phyloP scores from a whole-genome alignment of 2,113 vertebrate species.

The Osmerus eperlanus region DNA sequence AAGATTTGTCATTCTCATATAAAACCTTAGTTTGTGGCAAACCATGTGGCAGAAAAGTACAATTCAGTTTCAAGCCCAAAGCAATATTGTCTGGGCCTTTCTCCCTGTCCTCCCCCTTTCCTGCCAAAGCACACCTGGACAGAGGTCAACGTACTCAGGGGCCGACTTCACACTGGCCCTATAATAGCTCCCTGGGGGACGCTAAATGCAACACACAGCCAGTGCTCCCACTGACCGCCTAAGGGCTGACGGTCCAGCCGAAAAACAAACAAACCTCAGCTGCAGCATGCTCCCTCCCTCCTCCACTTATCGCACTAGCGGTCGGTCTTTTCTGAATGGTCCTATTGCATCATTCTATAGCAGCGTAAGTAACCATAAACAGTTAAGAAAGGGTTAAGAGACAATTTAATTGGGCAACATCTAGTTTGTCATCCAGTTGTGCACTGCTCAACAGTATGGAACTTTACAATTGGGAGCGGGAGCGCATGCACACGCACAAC shows the following conservation, averaged over 20 bases:
- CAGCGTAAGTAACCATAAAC: no score
- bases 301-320: neutral
- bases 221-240: slow-evolving; percentile 14
- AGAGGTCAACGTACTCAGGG: neutral
- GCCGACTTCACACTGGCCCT: slow-evolving; percentile 38
- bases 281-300: neutral
- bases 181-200: slow-evolving; percentile 52
- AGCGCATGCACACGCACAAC: no score
- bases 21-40: neutral
- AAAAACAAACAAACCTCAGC: slow-evolving; percentile 19
- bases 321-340: slow-evolving; percentile 26
- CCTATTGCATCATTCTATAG: slow-evolving; percentile 10
- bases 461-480: neutral
- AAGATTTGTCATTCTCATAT: neutral
- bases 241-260: neutral
- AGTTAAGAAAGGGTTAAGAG: no score
- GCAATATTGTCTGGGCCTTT: neutral
- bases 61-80: neutral
- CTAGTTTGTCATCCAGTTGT: no score
- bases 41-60: neutral
- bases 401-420: no score
- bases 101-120: rapidly evolving
- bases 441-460: no score
- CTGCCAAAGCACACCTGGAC: slow-evolving; percentile 13
- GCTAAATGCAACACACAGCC: slow-evolving; percentile 50